Percentiles rank a stretch among this genome's conserved stretches.
Evolutionary conservation across 1,140 invertebrate species (phyloP).

Genomic region (Formica selysi): DNA sequence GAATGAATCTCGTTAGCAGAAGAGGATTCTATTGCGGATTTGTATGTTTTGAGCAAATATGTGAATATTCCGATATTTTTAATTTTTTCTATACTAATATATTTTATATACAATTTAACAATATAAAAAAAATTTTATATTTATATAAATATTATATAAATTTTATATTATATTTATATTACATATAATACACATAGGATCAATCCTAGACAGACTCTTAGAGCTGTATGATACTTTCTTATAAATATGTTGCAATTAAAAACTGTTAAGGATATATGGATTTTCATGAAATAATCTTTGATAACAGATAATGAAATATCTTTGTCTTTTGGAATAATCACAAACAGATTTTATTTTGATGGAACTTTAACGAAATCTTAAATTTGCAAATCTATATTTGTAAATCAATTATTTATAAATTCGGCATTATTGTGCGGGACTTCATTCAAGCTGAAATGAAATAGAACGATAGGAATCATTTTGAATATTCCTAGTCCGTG

Average conservation of each 20-base stretch:
- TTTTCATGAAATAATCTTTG: not conserved
- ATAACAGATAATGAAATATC: not conserved
- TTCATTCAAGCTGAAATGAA: not conserved
- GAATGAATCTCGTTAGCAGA: constrained; percentile 9
- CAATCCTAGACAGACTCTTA: not conserved
- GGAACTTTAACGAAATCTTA: not conserved
- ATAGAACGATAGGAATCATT: constrained; percentile 4
- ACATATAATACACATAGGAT: too few species aligned
- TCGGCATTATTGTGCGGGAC: not conserved
- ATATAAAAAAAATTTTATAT: not conserved
- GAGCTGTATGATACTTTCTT: not conserved
- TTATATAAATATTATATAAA: not conserved
- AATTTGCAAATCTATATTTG: constrained; percentile 15
- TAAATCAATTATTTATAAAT: constrained; percentile 24
- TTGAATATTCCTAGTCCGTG: not conserved
- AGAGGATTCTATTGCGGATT: not conserved
- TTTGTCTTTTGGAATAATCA: not conserved
- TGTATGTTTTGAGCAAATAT: not conserved
- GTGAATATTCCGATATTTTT: constrained; percentile 3
- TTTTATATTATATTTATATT: not conserved
- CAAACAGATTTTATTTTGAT: not conserved
- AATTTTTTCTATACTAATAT: not conserved
- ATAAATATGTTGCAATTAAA: not conserved
- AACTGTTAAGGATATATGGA: not conserved
- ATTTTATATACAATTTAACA: not conserved